phyloP scores from a whole-genome alignment of 2,888 invertebrate species.

The Cataglyphis cursor region DNA sequence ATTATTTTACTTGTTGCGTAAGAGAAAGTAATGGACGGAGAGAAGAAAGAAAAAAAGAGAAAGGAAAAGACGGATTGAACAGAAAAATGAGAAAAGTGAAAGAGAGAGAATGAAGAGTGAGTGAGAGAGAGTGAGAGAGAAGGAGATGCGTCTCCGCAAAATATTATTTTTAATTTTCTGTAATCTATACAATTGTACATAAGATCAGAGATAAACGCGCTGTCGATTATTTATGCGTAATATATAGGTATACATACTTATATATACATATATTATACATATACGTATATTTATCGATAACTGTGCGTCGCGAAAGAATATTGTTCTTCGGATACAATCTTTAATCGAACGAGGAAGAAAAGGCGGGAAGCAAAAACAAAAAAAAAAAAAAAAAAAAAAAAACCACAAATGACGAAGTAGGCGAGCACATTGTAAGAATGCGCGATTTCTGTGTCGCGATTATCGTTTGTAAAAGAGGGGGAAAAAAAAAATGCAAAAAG shows the following conservation, averaged over 20 bases:
- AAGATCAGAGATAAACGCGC: constrained; percentile 79
- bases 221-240: constrained; percentile 84
- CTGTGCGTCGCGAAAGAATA: constrained; percentile 80
- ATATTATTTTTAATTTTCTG: constrained; percentile 82
- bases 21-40: constrained; percentile 42
- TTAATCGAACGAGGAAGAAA: constrained; percentile 67
- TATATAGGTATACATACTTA: constrained; percentile 73
- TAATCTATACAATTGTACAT: constrained; percentile 80
- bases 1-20: constrained; percentile 76
- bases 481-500: constrained; percentile 51
- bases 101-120: constrained; percentile 48
- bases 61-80: constrained; percentile 18
- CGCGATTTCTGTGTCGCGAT: constrained; percentile 69
- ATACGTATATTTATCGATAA: constrained; percentile 81
- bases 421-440: constrained; percentile 57
- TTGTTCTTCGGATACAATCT: constrained; percentile 84
- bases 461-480: constrained; percentile 30
- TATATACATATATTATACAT: constrained; percentile 74
- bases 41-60: neutral
- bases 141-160: constrained; percentile 72
- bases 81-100: constrained; percentile 21
- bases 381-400: neutral
- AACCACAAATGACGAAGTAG: constrained; percentile 37
- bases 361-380: neutral
- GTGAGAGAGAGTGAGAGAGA: constrained; percentile 47